Evolutionary conservation across 2,888 invertebrate species (phyloP), one percentile per base, ranked within the genome.

Genomic region (Noctuana brunneofusca): DNA sequence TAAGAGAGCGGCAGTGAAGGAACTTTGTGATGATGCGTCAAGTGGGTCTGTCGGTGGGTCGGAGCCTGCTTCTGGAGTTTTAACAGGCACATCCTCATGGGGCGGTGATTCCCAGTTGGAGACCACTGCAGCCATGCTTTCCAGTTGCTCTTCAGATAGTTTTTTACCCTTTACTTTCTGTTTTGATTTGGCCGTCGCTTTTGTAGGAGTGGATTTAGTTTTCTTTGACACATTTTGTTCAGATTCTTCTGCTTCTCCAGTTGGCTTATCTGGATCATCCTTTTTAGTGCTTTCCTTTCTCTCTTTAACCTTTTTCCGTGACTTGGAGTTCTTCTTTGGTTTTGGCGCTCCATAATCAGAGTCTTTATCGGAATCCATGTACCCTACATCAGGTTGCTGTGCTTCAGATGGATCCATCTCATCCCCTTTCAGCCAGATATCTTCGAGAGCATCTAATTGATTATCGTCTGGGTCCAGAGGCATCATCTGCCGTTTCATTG

Each of bases 401-500:
- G 92, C 90, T 68, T 92, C 92, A 0, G 91, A 92, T 1, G 92
- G 92, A 3, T 92, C 95, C 86, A 96, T 95, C 86, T 96, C 96
- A 52, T 95, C 96, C 32, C 96, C 96, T 86, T 96, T 96, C 11
- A 95, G 76, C 95, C 96, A 96, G 69, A 96, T 95, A 73, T 96
- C 96, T 83, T 96, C 96, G 3, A 96, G 84, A 4, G 93, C 95
- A 80, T 95, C 95, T 32, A 96, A 77, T 67, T 95, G 95, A 49
- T 94, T 93, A 71, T 96, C 96, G 75, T 95, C 95, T 0, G 95
- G 94, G 5, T 92, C 91, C 86, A 84, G 68, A 0, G 75, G 92
- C 91, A 75, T 82, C 72, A 79, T 86, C 5, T 81, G 86, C 54
- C 86, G 68, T 64, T 89, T 91, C 89, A 89, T 89, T 27, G 90